Base-by-base conservation (phyloP, 2,113 vertebrate species). In the Myiagra hebetior region DNA sequence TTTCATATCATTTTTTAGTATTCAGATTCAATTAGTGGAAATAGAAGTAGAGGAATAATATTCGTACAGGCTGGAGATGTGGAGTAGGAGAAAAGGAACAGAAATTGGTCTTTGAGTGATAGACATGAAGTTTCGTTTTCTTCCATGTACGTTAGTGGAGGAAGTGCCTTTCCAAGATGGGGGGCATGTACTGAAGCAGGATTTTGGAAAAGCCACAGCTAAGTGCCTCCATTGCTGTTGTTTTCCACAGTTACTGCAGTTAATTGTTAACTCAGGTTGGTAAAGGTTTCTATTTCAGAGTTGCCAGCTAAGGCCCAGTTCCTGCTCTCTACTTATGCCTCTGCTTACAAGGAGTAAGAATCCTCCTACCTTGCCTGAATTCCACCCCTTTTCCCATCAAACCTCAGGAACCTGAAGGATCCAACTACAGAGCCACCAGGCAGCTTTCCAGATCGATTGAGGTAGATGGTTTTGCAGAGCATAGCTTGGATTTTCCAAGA, bases 1-100 rank as follows among this genome's bases (percentile, higher is more conserved):
- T 96, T 95, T 96, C 60, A 22, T 92, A 73, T 93, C 70, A 69
- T 52, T 89, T 91, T 76, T 86, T 63, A 74, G 75, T 75, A 65
- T 95, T 97, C 52, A 33, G 89, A 65, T 89, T 94, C 59, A 19
- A 68, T 95, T 91, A 96, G 92, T 85, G 70, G 94, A 95, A 74
- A 80, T 77, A 86, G 64, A 78, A 56, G 41, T 57, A 59, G 59
- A 78, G 77, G 86, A 93, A 60, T 81, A 96, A 89, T 67, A 83
- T 59, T 81, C 42, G 56, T 52, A 35, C 24, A 74, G 60, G 46
- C 44, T 93, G 72, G 64, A 82, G 57, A 33, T 28, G 15, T 11
- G n/a, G 16, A 49, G 11, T 84, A 68, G 64, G 50, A 56, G 68
- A 52, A 91, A 57, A 75, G 47, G 67, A 65, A 56, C 4, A 65